Evolutionary conservation across 2,797 vertebrate species (phyloP).

Genomic region (Eulemur coronatus): DNA sequence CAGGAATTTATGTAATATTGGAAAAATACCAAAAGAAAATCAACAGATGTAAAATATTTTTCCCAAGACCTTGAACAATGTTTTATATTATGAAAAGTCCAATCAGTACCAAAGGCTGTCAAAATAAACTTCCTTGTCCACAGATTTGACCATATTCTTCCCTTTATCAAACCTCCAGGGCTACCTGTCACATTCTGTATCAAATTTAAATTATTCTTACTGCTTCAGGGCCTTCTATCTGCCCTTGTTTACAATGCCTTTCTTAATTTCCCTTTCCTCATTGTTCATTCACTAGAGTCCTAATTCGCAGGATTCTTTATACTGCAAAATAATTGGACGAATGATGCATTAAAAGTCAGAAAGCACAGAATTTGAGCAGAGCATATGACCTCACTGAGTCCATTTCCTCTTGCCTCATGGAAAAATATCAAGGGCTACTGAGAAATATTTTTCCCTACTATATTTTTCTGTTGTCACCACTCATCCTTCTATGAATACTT

Average conservation of each 20-base stretch:
- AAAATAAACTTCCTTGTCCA: slow-evolving; percentile 37
- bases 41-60: neutral
- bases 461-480: neutral
- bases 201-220: slow-evolving; percentile 54
- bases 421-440: neutral
- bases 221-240: neutral
- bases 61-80: neutral
- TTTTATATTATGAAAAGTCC: slow-evolving; percentile 2
- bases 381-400: neutral
- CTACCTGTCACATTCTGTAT: slow-evolving; percentile 26
- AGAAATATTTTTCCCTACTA: neutral
- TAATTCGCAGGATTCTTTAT: neutral
- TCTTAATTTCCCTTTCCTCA: neutral
- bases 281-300: neutral
- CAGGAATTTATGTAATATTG: neutral
- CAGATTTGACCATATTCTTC: neutral
- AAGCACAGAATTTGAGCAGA: neutral
- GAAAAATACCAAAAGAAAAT: neutral
- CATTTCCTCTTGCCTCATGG: neutral
- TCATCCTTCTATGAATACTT: neutral
- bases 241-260: slow-evolving; percentile 24
- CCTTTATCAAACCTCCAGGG: neutral
- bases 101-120: slow-evolving; percentile 35
- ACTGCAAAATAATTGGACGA: neutral
- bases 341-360: neutral